Base-by-base conservation (phyloP, 2,113 vertebrate species). In the Merops nubicus region DNA sequence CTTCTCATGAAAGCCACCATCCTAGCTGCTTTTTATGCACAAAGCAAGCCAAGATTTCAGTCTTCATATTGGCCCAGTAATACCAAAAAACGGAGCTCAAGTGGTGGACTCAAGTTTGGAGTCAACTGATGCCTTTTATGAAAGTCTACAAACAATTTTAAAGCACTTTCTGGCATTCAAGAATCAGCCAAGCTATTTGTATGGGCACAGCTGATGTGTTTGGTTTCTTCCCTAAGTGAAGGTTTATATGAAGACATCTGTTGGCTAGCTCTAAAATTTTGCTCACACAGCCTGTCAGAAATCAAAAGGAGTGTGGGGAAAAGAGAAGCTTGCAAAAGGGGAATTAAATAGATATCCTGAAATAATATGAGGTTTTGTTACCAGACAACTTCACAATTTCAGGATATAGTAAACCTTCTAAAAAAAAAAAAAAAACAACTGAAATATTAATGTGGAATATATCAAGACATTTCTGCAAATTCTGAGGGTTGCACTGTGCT, bases 181-280 rank as follows among this genome's bases (percentile, higher is more conserved):
- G 69, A 89, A 79, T 43, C 65, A 16, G 26, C 13, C 47, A 81
- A 54, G 60, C 15, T 43, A 16, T 93, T 93, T 93, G 56, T 82
- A 33, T 3, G 1, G 53, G 48, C 62, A 76, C 33, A 82, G 69
- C 15, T 34, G 29, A 47, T 19, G 16, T 85, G 29, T 68, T 88
- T 54, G 77, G 14, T 0, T 54, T 75, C 88, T 76, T 70, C 23
- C 48, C 54, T 77, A 84, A 57, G 42, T 80, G 75, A 88, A 92
- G 42, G 31, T 86, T 97, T 86, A 77, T 80, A 80, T 79, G 51
- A 91, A 92, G 45, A 88, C 25, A 38, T 90, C 73, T 89, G 48
- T 60, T 73, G 54, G 40, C 57, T 65, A 43, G 25, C 17, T 45
- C 25, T 60, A 69, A 85, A 75, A 16, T 51, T 85, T 79, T 57